phyloP scores from a whole-genome alignment of 35 echinoderm and acorn worm species.

The Eucidaris tribuloides region DNA sequence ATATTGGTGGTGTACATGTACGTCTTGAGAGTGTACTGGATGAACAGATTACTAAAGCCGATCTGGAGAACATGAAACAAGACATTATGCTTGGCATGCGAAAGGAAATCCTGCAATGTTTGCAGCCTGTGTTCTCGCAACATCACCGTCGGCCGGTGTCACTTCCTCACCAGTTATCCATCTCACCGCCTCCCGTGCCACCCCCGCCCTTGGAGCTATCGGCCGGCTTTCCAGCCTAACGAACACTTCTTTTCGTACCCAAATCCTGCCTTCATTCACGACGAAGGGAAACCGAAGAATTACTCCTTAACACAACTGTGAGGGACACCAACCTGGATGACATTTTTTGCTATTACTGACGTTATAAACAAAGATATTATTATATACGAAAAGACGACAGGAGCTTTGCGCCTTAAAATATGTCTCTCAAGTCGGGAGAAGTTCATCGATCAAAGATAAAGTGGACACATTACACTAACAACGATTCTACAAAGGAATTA shows the following conservation, averaged over 20 bases:
- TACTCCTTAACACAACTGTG: background rate
- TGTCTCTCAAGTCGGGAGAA: no score
- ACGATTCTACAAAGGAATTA: no score
- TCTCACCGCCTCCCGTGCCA: constrained; percentile 4
- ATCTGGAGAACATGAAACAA: background rate
- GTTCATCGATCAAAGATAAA: no score
- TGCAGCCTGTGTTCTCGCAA: background rate
- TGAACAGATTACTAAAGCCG: background rate
- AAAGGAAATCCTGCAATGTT: background rate
- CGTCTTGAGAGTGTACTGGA: background rate
- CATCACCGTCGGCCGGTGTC: background rate
- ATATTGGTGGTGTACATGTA: background rate
- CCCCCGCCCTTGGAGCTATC: background rate
- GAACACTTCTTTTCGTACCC: background rate
- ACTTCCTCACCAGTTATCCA: no score
- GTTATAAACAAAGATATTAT: no score
- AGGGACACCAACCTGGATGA: no score
- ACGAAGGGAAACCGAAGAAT: background rate
- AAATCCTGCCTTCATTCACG: background rate
- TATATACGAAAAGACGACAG: no score
- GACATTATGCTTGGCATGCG: constrained; percentile 7
- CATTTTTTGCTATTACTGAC: no score
- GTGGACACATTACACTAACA: no score
- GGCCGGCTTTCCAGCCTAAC: background rate
- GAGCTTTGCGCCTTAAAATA: no score